Conservation (phyloP, 2,888 invertebrate genomes). For the Hypselothyrea guttata region DNA sequence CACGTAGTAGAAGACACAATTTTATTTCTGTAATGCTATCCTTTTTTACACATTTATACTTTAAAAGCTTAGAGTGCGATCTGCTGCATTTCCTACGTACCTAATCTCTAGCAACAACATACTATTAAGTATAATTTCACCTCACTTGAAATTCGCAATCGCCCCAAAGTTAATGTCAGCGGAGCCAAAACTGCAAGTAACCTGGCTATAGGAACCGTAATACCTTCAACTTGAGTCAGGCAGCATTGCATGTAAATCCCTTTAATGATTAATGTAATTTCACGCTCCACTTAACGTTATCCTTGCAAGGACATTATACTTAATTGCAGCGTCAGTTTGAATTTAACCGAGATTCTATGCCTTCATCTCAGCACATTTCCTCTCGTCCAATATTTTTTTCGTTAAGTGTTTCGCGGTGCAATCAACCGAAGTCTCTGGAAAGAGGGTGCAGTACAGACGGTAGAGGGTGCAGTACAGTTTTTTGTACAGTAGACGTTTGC, state of each 20-base stretch:
- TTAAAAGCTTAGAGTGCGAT: too few relatives aligned
- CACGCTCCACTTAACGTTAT: slow-evolving; percentile 81
- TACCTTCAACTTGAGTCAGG: slow-evolving; percentile 4
- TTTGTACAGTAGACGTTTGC: slow-evolving; percentile 15
- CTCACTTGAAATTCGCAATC: too few relatives aligned
- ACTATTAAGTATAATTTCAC: too few relatives aligned
- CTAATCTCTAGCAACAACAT: background rate
- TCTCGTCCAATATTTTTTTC: slow-evolving; percentile 17
- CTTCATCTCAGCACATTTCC: background rate
- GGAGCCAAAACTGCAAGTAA: slow-evolving; percentile 37
- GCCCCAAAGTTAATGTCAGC: background rate
- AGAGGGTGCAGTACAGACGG: too few relatives aligned
- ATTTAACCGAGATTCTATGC: slow-evolving; percentile 63
- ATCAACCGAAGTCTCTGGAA: slow-evolving; percentile 8
- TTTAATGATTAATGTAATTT: slow-evolving; percentile 82
- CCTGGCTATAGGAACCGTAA: slow-evolving; percentile 12
- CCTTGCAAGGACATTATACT: slow-evolving; percentile 81
- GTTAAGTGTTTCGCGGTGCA: slow-evolving; percentile 31
- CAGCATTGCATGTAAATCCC: slow-evolving; percentile 73
- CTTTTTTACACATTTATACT: too few relatives aligned
- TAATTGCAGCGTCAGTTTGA: slow-evolving; percentile 80
- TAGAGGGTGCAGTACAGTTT: too few relatives aligned
- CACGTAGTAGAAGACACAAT: too few relatives aligned
- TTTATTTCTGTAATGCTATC: too few relatives aligned
- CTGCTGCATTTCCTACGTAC: too few relatives aligned